A percentile compares a stretch with the other conserved stretches of the same genome.
Conservation (phyloP, 1,140 invertebrate genomes). For the Bilobella aurantiaca region DNA sequence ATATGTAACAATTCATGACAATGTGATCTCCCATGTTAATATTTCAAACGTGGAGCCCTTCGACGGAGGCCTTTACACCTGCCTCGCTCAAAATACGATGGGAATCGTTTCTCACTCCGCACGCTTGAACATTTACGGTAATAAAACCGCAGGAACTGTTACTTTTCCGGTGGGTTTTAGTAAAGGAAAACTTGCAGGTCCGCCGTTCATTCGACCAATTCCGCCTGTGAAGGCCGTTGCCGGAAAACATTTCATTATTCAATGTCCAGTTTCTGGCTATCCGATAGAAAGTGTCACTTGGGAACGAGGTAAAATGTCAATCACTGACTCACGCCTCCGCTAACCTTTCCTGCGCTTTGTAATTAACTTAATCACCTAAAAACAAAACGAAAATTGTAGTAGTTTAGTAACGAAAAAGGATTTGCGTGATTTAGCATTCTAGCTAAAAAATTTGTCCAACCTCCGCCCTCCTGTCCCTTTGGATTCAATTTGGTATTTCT, state of each 20-base stretch:
- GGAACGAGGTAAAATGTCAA: constrained; percentile 43
- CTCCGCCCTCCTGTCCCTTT: too few species aligned
- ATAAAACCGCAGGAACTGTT: not conserved
- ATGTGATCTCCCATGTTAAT: constrained; percentile 89
- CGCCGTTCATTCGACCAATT: constrained; percentile 70
- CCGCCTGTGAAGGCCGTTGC: constrained; percentile 75
- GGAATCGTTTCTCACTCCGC: constrained; percentile 64
- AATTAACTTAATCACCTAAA: too few species aligned
- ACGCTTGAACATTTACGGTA: constrained; percentile 77
- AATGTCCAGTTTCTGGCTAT: constrained; percentile 67
- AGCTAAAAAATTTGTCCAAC: too few species aligned
- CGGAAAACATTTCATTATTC: constrained; percentile 61
- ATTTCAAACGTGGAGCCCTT: constrained; percentile 75
- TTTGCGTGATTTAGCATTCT: too few species aligned
- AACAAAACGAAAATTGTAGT: too few species aligned
- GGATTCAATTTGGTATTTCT: constrained; percentile 43
- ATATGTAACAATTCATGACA: constrained; percentile 79
- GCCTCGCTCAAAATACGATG: constrained; percentile 71
- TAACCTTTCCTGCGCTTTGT: too few species aligned
- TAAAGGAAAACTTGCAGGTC: constrained; percentile 46
- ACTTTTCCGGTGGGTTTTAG: not conserved
- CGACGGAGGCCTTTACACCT: constrained; percentile 84
- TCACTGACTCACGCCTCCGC: too few species aligned
- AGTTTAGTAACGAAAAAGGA: too few species aligned
- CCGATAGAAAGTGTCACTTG: constrained; percentile 45